Percentiles rank a stretch among this genome's conserved stretches.
Evolutionary conservation across 2,888 invertebrate genomes (phyloP).

Genomic region (Epirrhoe alternata): DNA sequence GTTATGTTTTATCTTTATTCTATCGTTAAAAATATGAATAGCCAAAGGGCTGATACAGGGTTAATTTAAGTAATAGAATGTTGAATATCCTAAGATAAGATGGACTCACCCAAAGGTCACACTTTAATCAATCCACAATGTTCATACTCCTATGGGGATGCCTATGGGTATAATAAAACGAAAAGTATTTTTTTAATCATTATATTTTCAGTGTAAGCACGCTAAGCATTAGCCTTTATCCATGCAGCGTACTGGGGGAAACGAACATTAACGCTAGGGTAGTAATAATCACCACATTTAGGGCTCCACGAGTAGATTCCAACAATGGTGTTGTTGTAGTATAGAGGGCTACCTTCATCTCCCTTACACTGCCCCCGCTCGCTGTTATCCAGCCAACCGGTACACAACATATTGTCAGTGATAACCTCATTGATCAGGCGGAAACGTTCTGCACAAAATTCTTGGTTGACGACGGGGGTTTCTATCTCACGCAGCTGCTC

Average conservation of each 20-base stretch:
- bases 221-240: constrained; percentile 40
- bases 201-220: too few species aligned
- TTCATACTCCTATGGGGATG: too few species aligned
- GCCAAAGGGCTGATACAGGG: too few species aligned
- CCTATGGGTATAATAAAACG: too few species aligned
- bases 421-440: constrained; percentile 22
- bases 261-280: constrained; percentile 51
- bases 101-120: too few species aligned
- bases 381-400: constrained; percentile 49
- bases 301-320: constrained; percentile 52
- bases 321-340: constrained; percentile 49
- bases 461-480: constrained; percentile 52
- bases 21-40: too few species aligned
- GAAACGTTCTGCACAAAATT: constrained; percentile 42
- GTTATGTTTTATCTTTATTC: too few species aligned
- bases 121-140: too few species aligned
- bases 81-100: too few species aligned
- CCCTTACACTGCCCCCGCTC: constrained; percentile 54
- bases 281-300: constrained; percentile 45
- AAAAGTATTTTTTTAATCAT: too few species aligned
- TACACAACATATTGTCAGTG: constrained; percentile 54
- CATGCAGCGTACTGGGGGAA: constrained; percentile 47
- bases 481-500: constrained; percentile 55
- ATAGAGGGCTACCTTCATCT: constrained; percentile 54
- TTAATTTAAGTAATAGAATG: too few species aligned